Percentiles rank a stretch among this genome's conserved stretches.
Evolutionary conservation across 2,797 vertebrate genomes (phyloP).

Genomic region (Macropus fuliginosus): DNA sequence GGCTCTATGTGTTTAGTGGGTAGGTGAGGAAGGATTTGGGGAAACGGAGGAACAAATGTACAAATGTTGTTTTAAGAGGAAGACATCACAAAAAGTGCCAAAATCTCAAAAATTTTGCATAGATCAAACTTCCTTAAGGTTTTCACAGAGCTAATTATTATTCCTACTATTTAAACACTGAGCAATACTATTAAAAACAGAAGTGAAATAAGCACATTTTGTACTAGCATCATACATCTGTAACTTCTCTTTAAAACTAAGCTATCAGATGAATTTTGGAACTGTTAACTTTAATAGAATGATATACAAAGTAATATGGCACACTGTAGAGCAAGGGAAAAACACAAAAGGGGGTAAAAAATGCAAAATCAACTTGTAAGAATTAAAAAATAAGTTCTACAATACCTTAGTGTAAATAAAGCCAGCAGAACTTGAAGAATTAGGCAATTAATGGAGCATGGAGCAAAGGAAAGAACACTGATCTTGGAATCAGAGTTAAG

Average conservation of each 20-base stretch:
- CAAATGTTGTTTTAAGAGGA: neutral
- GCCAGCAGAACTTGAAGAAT: neutral
- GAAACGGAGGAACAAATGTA: neutral
- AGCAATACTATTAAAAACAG: neutral
- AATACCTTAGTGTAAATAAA: neutral
- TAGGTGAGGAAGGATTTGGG: neutral
- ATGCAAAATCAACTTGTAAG: neutral
- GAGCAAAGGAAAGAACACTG: neutral
- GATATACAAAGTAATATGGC: neutral
- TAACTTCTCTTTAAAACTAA: neutral
- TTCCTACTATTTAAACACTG: neutral
- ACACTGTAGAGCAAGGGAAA: neutral
- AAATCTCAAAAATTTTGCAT: neutral
- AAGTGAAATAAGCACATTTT: neutral
- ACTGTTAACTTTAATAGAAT: neutral
- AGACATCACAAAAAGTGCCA: neutral
- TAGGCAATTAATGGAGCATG: neutral
- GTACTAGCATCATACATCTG: neutral
- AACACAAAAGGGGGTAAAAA: neutral
- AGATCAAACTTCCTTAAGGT: neutral
- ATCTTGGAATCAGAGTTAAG: neutral
- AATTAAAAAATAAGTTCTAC: neutral
- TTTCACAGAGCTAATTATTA: neutral
- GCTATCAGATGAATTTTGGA: neutral
- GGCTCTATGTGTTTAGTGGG: neutral